Evolutionary conservation across 2,888 invertebrate genomes (phyloP), one percentile per base, ranked within the genome.

Genomic region (Aquatica leii): DNA sequence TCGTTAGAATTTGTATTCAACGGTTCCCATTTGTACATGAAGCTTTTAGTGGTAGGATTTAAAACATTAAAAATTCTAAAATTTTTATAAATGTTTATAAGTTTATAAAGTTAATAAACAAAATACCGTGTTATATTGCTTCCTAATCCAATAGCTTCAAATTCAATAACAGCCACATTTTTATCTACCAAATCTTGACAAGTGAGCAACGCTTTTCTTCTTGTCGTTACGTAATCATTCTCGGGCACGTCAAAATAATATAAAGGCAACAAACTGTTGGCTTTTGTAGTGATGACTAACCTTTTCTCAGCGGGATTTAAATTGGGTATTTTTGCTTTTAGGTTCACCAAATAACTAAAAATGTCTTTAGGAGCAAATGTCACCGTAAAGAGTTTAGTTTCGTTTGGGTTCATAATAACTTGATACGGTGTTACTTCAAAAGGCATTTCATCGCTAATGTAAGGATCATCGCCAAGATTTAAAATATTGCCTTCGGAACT

Each of bases 181-280:
- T 68, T 66, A 59, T 73, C 85, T 83, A 69, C 84, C 79, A n/a
- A 73, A 71, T 34, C 82, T 79, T 63, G 86, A 78, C 61, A 85
- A 80, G 2, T 83, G 74, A 79, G 78, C 1, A 73, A 65, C 65
- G 82, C 82, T 52, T 85, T 82, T 66, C 82, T 78, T 20, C 83
- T 81, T n/a, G 82, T 82, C 1, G 80, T 80, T 50, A 90, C 75
- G 76, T 90, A 89, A 78, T 89, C 87, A 52, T 86, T 88, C 62
- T 87, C 86, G 67, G 87, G 86, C 46, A 90, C 81, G 68, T 90
- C 89, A 71, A 92, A 87, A 76, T 91, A 90, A 72, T 88, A 90
- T 71, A 87, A 87, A 0, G 91, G 90, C 66, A 90, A 82, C 53
- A 89, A 73, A 65, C 90, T 88, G 70, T 84, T 85, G 0, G 85